Conservation (phyloP, 2,888 invertebrate genomes). For the Drosophila mimica region DNA sequence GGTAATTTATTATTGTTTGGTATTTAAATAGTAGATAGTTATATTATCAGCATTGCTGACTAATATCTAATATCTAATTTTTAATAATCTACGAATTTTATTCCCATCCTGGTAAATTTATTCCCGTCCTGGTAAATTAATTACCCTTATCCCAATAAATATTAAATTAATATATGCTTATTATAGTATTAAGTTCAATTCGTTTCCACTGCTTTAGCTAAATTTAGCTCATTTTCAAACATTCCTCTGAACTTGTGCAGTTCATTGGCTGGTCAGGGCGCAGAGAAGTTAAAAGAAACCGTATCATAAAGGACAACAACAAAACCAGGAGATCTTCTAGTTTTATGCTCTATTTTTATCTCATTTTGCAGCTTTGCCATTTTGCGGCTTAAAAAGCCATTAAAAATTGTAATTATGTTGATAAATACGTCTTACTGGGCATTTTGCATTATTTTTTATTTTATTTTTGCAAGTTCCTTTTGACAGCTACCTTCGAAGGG, state of each 20-base stretch:
- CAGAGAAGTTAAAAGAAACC: background rate
- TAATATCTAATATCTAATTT: too few relatives aligned
- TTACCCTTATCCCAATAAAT: background rate
- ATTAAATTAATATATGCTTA: background rate
- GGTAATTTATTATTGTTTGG: background rate
- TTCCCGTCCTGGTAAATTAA: too few relatives aligned
- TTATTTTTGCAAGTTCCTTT: conserved; percentile 58
- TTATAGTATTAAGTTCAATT: background rate
- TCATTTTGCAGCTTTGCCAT: conserved; percentile 62
- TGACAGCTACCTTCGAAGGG: conserved; percentile 29
- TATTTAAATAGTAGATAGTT: background rate
- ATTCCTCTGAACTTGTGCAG: conserved; percentile 5
- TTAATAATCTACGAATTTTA: background rate
- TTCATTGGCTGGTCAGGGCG: background rate
- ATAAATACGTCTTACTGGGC: conserved; percentile 79
- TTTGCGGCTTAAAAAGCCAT: conserved; percentile 83
- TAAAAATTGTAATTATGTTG: conserved; percentile 84
- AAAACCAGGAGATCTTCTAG: conserved; percentile 28
- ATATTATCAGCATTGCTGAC: background rate
- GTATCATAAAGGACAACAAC: background rate
- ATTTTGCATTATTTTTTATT: conserved; percentile 70
- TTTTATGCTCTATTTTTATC: conserved; percentile 57
- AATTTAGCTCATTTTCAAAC: conserved; percentile 5
- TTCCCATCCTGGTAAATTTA: too few relatives aligned
- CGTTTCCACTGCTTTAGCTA: conserved; percentile 42